phyloP scores from a whole-genome alignment of 2,888 invertebrate genomes.

The Taphrorychus bicolor region DNA sequence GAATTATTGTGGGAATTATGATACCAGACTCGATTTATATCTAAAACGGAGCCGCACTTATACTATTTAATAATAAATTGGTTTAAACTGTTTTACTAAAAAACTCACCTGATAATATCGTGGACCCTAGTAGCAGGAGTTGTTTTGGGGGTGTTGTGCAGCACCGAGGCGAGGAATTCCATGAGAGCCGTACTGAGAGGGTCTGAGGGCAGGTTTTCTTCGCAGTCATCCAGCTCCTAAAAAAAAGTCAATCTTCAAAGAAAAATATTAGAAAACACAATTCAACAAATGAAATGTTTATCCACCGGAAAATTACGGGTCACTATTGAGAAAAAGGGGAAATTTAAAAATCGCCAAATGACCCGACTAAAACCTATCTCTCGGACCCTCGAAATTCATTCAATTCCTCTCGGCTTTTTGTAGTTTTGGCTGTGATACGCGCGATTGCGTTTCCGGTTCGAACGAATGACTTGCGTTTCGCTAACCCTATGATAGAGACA shows the following conservation, averaged over 20 bases:
- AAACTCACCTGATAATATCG: slow-evolving; percentile 66
- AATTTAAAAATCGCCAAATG: slow-evolving; percentile 46
- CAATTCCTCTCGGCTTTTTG: slow-evolving; percentile 17
- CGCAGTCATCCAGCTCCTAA: slow-evolving; percentile 53
- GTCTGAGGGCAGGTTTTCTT: slow-evolving; percentile 57
- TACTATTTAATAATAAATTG: no score
- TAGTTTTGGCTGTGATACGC: slow-evolving; percentile 14
- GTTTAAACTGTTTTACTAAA: background rate
- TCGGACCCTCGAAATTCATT: slow-evolving; percentile 25
- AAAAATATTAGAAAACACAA: no score
- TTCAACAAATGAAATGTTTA: no score
- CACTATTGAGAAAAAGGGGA: slow-evolving; percentile 28
- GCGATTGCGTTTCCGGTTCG: slow-evolving; percentile 22
- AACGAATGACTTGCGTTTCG: slow-evolving; percentile 15
- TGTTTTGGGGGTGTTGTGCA: slow-evolving; percentile 61
- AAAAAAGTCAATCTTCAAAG: background rate
- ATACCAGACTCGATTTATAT: no score
- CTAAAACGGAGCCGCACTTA: no score
- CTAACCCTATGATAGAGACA: background rate
- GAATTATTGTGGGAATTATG: no score
- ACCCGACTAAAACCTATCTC: slow-evolving; percentile 38
- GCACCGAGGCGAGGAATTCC: slow-evolving; percentile 63
- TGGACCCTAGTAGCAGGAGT: slow-evolving; percentile 61
- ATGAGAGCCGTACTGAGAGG: slow-evolving; percentile 61
- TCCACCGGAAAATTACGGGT: background rate